phyloP scores from a whole-genome alignment of 1,140 invertebrate species.

The Bombus waltoni region DNA sequence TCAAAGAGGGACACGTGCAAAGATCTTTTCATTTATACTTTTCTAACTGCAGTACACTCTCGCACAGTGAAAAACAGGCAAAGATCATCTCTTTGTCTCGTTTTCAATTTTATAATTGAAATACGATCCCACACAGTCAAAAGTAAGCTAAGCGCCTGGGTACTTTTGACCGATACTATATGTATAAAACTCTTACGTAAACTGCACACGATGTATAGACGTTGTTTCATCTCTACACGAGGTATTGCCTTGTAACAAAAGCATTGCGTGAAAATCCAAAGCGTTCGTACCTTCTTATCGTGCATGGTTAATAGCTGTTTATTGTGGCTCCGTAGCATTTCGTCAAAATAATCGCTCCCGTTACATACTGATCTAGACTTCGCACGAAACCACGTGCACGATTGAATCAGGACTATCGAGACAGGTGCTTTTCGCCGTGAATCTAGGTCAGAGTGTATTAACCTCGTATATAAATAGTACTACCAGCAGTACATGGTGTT shows the following conservation, averaged over 20 bases:
- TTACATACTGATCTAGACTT: slow-evolving; percentile 43
- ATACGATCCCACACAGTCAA: neutral
- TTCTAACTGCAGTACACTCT: neutral
- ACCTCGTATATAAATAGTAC: slow-evolving; percentile 52
- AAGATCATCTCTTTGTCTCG: too few species aligned
- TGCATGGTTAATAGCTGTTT: slow-evolving; percentile 22
- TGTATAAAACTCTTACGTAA: slow-evolving; percentile 6
- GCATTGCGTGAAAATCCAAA: slow-evolving; percentile 21
- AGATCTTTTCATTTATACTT: neutral
- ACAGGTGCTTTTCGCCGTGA: slow-evolving; percentile 47
- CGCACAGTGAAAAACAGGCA: neutral
- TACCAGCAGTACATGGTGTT: slow-evolving; percentile 22
- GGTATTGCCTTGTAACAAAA: neutral
- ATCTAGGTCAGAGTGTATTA: slow-evolving; percentile 52
- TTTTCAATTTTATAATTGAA: neutral
- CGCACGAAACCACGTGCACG: slow-evolving; percentile 39
- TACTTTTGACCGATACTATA: neutral
- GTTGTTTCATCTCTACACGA: too few species aligned
- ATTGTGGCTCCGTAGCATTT: slow-evolving; percentile 9
- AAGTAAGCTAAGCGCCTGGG: neutral
- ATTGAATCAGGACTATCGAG: slow-evolving; percentile 43
- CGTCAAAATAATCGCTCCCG: slow-evolving; percentile 38
- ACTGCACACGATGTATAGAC: neutral
- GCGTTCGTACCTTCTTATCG: neutral
- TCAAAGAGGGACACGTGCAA: too few species aligned